Evolutionary conservation across 1,140 invertebrate genomes (phyloP).

Genomic region (Caligus rogercresseyi): DNA sequence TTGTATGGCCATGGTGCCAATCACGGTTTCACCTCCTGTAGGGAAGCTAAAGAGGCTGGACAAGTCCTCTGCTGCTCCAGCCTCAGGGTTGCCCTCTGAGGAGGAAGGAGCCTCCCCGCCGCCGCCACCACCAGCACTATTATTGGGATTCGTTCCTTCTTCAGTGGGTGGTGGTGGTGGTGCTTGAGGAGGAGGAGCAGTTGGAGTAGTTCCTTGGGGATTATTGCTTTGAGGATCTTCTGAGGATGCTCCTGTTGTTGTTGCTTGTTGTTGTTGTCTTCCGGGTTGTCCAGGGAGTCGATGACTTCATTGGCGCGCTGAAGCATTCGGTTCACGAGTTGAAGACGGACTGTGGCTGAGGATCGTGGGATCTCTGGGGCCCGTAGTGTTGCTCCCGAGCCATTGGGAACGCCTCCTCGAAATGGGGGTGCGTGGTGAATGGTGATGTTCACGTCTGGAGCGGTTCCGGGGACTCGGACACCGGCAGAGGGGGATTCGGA

Average conservation of each 20-base stretch:
- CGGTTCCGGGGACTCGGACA: conserved; percentile 26
- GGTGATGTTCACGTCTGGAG: not conserved
- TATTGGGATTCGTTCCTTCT: too few species aligned
- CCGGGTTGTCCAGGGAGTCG: conserved; percentile 32
- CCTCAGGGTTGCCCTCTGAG: too few species aligned
- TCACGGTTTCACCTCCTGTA: not conserved
- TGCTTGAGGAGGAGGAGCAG: not conserved
- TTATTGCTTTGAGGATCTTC: conserved; percentile 27
- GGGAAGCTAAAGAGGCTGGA: not conserved
- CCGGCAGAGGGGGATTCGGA: too few species aligned
- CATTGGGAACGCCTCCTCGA: conserved; percentile 22
- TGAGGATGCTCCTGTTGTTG: conserved; percentile 25
- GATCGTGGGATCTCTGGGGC: conserved; percentile 25
- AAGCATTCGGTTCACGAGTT: conserved; percentile 32
- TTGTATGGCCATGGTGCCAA: not conserved
- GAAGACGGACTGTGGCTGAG: conserved; percentile 31
- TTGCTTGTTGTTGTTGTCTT: conserved; percentile 1
- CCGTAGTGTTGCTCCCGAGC: conserved; percentile 21
- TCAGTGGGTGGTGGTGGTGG: not conserved
- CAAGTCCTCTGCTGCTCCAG: too few species aligned
- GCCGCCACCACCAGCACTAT: too few species aligned
- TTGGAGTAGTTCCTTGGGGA: not conserved
- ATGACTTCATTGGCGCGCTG: conserved; percentile 29
- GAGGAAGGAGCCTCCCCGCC: not conserved
- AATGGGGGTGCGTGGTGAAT: conserved; percentile 20